These are phyloP conservation scores for Trogon melanurus DNA, from an alignment of 2,113 vertebrate species.

Conservation along the genomic window DNA sequence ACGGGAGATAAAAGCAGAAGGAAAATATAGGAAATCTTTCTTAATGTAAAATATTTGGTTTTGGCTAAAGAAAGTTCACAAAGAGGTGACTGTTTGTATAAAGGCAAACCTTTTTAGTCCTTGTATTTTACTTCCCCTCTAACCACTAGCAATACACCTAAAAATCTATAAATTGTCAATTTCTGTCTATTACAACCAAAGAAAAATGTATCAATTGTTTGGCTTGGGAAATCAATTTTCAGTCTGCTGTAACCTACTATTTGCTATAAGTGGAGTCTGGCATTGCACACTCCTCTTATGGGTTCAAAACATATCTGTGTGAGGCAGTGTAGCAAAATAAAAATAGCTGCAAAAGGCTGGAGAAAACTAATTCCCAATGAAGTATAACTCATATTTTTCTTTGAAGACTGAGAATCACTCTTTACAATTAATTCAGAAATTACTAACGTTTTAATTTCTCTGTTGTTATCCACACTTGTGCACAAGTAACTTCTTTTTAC, in stretches of 20 bases:
- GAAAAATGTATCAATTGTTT: background rate
- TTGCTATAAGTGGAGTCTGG: background rate
- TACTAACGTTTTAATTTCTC: conserved; percentile 28
- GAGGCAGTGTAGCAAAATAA: background rate
- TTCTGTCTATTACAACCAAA: conserved; percentile 18
- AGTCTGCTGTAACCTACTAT: background rate
- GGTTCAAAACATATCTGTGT: background rate
- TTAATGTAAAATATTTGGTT: background rate
- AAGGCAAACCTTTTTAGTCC: conserved; percentile 5
- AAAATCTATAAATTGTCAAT: background rate
- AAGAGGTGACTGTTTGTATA: background rate
- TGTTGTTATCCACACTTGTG: background rate
- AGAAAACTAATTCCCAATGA: background rate
- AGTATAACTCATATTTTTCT: background rate
- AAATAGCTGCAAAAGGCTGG: background rate
- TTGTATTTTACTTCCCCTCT: background rate
- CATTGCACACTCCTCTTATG: background rate
- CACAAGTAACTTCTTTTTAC: background rate
- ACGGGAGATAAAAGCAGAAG: background rate
- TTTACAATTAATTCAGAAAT: conserved; percentile 1
- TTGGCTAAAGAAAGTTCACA: background rate
- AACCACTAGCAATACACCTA: background rate
- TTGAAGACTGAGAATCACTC: background rate
- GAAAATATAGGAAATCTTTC: background rate
- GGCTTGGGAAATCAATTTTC: conserved; percentile 43